Conservation (phyloP, 2,797 vertebrate genomes). For the Fratercula arctica region DNA sequence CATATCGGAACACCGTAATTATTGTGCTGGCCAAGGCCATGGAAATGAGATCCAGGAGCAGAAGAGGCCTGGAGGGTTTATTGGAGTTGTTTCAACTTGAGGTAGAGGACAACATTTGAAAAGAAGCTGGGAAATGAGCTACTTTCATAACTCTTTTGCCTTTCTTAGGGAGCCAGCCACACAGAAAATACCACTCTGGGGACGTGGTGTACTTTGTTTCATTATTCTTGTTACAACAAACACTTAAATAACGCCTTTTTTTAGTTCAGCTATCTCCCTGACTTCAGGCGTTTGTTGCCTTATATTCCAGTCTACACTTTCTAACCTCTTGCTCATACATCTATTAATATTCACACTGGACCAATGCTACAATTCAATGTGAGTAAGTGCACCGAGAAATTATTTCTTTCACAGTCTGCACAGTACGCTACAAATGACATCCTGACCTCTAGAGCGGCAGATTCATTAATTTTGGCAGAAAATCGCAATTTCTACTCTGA, state of each 20-base stretch:
- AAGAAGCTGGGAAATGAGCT: neutral
- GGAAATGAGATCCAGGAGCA: neutral
- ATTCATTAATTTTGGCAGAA: constrained; percentile 29
- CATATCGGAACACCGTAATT: neutral
- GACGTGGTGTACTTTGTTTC: neutral
- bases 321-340: neutral
- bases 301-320: neutral
- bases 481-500: constrained; percentile 9
- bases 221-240: neutral
- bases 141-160: neutral
- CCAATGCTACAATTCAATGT: neutral
- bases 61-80: neutral
- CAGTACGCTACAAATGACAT: neutral
- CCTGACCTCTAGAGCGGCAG: neutral
- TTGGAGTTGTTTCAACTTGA: neutral
- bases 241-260: neutral
- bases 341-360: neutral
- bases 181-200: neutral
- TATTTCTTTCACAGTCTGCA: neutral
- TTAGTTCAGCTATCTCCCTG: neutral
- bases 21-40: neutral
- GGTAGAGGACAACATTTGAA: neutral
- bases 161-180: neutral
- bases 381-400: neutral
- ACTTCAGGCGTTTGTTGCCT: neutral